A percentile compares a stretch with the other conserved stretches of the same genome.
These are phyloP conservation scores for Aricia agestis DNA, from an alignment of 1,140 invertebrate genomes.

Conservation along the genomic window DNA sequence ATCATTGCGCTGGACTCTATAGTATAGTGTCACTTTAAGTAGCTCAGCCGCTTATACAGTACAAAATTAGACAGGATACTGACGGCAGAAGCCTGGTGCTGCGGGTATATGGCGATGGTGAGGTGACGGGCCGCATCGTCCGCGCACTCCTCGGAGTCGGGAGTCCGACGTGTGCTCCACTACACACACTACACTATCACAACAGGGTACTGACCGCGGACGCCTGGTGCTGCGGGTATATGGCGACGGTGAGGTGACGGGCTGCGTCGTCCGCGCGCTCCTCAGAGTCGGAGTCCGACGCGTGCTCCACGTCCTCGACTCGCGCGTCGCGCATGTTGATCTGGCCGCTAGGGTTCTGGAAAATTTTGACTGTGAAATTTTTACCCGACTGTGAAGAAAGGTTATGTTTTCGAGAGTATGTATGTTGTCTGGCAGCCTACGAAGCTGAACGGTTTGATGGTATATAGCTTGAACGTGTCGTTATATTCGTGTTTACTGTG, in stretches of 20 bases:
- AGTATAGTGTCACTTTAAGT: no score
- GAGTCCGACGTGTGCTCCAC: slow-evolving; percentile 95
- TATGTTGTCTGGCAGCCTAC: no score
- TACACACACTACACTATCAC: background rate
- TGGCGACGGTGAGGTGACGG: slow-evolving; percentile 89
- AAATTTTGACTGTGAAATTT: no score
- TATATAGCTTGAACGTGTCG: no score
- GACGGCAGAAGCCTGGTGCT: slow-evolving; percentile 80
- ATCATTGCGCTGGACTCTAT: no score
- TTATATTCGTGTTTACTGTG: no score
- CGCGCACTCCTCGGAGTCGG: slow-evolving; percentile 91
- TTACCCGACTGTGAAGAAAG: no score
- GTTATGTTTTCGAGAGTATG: no score
- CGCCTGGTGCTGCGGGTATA: slow-evolving; percentile 91
- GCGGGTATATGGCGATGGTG: slow-evolving; percentile 95
- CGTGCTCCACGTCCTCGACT: slow-evolving; percentile 95
- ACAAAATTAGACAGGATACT: slow-evolving; percentile 29
- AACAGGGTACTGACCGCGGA: slow-evolving; percentile 38
- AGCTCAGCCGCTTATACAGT: no score
- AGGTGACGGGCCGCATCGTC: slow-evolving; percentile 81
- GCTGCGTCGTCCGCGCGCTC: slow-evolving; percentile 85
- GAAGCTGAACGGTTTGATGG: no score
- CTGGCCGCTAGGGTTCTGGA: slow-evolving; percentile 93
- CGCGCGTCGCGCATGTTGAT: slow-evolving; percentile 96
- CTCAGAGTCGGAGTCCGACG: slow-evolving; percentile 94